Evolutionary conservation across 1,140 invertebrate genomes (phyloP), one percentile per base, ranked within the genome.

Genomic region (Phymastichus coffea): DNA sequence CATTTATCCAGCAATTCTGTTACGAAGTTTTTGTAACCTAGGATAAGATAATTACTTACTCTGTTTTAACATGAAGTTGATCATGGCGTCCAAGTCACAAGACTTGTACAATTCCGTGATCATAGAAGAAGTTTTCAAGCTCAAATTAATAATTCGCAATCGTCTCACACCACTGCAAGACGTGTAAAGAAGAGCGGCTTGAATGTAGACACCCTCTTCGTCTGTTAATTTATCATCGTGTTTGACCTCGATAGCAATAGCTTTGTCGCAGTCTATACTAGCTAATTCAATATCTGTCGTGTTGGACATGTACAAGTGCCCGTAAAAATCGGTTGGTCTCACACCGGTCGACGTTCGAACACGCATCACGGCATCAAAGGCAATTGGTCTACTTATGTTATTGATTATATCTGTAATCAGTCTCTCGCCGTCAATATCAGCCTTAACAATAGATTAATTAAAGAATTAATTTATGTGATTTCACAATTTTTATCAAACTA

Each of bases 151-250:
- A 44, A 99, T 87, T 30, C 98, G 82, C 56, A 99, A 83, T 47
- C 95, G 83, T 48, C 97, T 82, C 73, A 98, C 88, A 0, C 97
- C 98, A 66, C 85, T 84, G 65, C 92, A 87, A 19, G 94, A 95
- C 2, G 98, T 99, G 75, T 97, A 99, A 14, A 99, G 81, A 15
- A 98, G 77, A 10, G 97, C 98, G 7, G 91, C 89, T 82, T 96
- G 93, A 17, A 98, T 84, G 72, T 90, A 94, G 2, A 95, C 91
- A 22, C 90, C 91, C 63, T 95, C 93, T 63, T 96, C 91, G 57
- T 95, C 95, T 8, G 90, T 88, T 25, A 99, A 74, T 77, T 99
- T 99, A 76, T 99, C 98, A 78, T 99, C 98, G 79, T 99, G 97
- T 72, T 98, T 99, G 19, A 99, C 88, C 82, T 99, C 97, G 33